A percentile compares a stretch with the other conserved stretches of the same genome.
Conservation (phyloP, 2,888 invertebrate genomes). For the Pristionchus maxplancki region DNA sequence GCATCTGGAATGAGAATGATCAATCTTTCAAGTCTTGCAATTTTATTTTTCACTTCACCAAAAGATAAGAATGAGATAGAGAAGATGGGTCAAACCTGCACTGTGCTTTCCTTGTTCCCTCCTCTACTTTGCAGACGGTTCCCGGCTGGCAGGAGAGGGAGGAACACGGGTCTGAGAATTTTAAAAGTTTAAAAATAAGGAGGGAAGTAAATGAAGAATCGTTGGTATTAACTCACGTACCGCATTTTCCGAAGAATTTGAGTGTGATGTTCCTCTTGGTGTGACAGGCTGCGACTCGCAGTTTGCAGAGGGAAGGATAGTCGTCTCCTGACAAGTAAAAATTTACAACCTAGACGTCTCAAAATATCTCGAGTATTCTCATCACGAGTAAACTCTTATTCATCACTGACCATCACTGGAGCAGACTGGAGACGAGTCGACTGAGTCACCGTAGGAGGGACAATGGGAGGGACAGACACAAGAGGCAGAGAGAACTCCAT, state of each 20-base stretch:
- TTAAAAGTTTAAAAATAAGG: background rate
- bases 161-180: slow-evolving; percentile 88
- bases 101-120: slow-evolving; percentile 86
- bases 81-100: slow-evolving; percentile 81
- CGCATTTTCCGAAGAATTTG: slow-evolving; percentile 80
- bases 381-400: background rate
- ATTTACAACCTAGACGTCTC: background rate
- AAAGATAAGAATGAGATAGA: background rate
- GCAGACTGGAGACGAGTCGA: slow-evolving; percentile 83
- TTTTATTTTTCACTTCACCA: no score
- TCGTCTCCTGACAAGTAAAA: slow-evolving; percentile 63
- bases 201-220: background rate
- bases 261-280: slow-evolving; percentile 78
- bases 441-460: slow-evolving; percentile 67
- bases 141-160: slow-evolving; percentile 86
- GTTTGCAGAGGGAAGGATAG: slow-evolving; percentile 65
- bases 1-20: slow-evolving; percentile 84
- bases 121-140: slow-evolving; percentile 88
- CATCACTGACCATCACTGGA: slow-evolving; percentile 81
- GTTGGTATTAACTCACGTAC: slow-evolving; percentile 69
- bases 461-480: slow-evolving; percentile 67
- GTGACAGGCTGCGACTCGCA: slow-evolving; percentile 77
- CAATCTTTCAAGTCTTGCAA: background rate
- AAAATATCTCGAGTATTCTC: no score
- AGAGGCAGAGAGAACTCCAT: slow-evolving; percentile 61